Evolutionary conservation across 1,140 invertebrate genomes (phyloP).

Genomic region (Trachelipus rathkii): DNA sequence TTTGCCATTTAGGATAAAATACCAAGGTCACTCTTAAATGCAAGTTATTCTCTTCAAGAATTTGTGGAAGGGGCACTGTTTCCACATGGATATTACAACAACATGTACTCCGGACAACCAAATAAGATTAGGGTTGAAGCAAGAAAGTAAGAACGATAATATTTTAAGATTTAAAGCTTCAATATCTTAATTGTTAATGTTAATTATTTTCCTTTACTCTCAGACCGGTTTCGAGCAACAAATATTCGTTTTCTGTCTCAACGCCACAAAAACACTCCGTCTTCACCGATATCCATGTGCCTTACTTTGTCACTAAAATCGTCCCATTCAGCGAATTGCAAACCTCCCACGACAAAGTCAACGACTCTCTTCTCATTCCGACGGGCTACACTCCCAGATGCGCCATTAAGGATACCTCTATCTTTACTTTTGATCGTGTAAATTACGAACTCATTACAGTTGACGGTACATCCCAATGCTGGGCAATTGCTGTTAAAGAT

Average conservation of each 20-base stretch:
- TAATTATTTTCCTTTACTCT: background rate
- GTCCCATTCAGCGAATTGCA: background rate
- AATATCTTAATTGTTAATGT: background rate
- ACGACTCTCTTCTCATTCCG: background rate
- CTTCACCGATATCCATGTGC: background rate
- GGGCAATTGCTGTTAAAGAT: background rate
- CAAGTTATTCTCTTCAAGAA: background rate
- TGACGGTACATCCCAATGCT: background rate
- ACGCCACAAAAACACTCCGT: background rate
- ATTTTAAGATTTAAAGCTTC: background rate
- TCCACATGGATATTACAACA: background rate
- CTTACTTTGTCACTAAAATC: background rate
- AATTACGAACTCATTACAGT: background rate
- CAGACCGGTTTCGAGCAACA: background rate
- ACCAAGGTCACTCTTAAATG: background rate
- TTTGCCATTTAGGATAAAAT: background rate
- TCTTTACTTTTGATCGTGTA: background rate
- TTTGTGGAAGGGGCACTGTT: background rate
- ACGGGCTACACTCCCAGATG: background rate
- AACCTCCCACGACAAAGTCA: background rate
- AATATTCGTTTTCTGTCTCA: background rate
- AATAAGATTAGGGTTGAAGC: background rate
- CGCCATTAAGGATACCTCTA: background rate
- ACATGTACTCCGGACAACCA: background rate
- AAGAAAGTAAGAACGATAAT: background rate